Evolutionary conservation across 2,888 invertebrate genomes (phyloP).

Genomic region (Epinotia nisella): DNA sequence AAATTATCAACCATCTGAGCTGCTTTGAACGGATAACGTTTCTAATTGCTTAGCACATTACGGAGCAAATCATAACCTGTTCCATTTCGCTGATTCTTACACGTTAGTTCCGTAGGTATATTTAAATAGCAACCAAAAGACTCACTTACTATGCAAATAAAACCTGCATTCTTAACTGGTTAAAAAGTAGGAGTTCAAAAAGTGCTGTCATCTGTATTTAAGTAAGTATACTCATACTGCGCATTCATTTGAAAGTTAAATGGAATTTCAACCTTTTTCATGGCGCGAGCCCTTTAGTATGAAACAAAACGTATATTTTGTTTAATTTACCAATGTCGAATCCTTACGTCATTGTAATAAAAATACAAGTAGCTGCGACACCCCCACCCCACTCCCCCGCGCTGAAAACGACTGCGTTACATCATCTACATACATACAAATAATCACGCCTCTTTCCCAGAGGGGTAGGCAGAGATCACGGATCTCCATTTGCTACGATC

Average conservation of each 20-base stretch:
- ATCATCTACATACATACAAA: too few relatives aligned
- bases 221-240: constrained; percentile 37
- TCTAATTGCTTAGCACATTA: constrained; percentile 49
- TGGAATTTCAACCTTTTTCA: too few relatives aligned
- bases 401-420: too few relatives aligned
- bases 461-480: too few relatives aligned
- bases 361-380: too few relatives aligned
- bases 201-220: constrained; percentile 54
- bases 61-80: constrained; percentile 58
- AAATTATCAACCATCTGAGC: background rate
- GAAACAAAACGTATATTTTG: too few relatives aligned
- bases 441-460: too few relatives aligned
- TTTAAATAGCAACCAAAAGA: constrained; percentile 67
- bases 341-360: too few relatives aligned
- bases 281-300: too few relatives aligned
- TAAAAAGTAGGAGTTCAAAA: constrained; percentile 55
- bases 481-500: too few relatives aligned
- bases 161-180: constrained; percentile 56
- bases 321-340: too few relatives aligned
- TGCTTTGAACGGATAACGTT: background rate
- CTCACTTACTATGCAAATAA: constrained; percentile 71
- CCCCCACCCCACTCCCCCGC: too few relatives aligned
- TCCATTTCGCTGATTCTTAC: constrained; percentile 60
- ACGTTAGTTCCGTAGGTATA: constrained; percentile 61
- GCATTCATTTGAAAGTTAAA: constrained; percentile 4